Conservation (phyloP, 2,888 invertebrate genomes). For the Yponomeuta plumbellus region DNA sequence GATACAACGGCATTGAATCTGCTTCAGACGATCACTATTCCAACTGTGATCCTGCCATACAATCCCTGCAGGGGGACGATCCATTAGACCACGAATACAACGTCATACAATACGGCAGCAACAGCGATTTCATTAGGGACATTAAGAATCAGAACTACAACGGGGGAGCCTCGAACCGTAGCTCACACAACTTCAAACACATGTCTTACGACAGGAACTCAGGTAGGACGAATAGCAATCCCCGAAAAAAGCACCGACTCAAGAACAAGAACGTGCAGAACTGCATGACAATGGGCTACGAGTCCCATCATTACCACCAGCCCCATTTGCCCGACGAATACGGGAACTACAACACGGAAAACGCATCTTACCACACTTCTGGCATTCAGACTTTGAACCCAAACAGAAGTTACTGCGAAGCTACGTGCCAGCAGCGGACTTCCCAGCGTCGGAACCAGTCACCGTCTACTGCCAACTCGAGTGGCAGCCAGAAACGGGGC, state of each 20-base stretch:
- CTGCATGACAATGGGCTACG: slow-evolving; percentile 78
- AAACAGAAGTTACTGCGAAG: slow-evolving; percentile 68
- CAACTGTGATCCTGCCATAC: slow-evolving; percentile 70
- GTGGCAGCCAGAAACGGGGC: slow-evolving; percentile 70
- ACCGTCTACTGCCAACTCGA: slow-evolving; percentile 64
- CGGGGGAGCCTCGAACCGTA: slow-evolving; percentile 58
- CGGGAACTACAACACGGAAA: slow-evolving; percentile 66
- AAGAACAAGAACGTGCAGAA: slow-evolving; percentile 74
- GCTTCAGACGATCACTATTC: slow-evolving; percentile 73
- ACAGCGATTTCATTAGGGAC: slow-evolving; percentile 67
- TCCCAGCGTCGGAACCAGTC: slow-evolving; percentile 63
- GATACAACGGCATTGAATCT: slow-evolving; percentile 69
- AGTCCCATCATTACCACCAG: slow-evolving; percentile 72
- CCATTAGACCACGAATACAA: slow-evolving; percentile 72
- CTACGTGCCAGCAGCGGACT: slow-evolving; percentile 47
- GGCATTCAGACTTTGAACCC: slow-evolving; percentile 71
- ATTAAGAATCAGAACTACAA: slow-evolving; percentile 76
- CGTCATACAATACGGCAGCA: slow-evolving; percentile 71
- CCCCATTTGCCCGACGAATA: slow-evolving; percentile 72
- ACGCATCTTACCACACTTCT: slow-evolving; percentile 70
- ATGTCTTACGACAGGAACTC: slow-evolving; percentile 71
- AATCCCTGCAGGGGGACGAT: slow-evolving; percentile 68
- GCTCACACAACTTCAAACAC: slow-evolving; percentile 72
- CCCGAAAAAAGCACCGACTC: slow-evolving; percentile 66
- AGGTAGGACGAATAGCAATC: slow-evolving; percentile 71